Conservation (phyloP, 2,888 invertebrate species). For the Sphecodes monilicornis region DNA sequence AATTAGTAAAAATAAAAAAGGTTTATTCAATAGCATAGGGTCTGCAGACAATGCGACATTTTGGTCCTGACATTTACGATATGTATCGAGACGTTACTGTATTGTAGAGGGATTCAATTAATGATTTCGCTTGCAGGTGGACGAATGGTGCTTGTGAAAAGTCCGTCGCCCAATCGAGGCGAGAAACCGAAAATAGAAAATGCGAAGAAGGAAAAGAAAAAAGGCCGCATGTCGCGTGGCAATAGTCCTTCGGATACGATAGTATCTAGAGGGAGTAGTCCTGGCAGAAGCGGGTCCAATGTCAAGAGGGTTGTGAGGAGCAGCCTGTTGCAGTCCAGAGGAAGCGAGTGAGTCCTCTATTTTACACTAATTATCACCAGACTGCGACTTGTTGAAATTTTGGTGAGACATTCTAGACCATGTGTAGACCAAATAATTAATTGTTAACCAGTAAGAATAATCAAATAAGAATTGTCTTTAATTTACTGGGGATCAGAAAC, state of each 20-base stretch:
- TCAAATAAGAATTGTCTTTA: no score
- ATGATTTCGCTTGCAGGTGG: conserved; percentile 52
- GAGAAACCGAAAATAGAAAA: conserved; percentile 73
- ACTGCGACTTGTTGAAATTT: no score
- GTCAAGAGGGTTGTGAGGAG: conserved; percentile 72
- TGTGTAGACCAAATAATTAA: no score
- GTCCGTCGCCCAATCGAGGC: conserved; percentile 77
- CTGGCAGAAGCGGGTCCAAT: conserved; percentile 72
- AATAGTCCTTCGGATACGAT: conserved; percentile 75
- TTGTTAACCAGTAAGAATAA: no score
- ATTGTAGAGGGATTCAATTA: not conserved
- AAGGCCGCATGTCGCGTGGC: conserved; percentile 72
- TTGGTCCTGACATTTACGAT: no score
- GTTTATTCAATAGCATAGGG: no score
- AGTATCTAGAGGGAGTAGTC: conserved; percentile 83
- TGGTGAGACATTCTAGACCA: no score
- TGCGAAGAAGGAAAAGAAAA: conserved; percentile 61
- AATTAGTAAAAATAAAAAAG: no score
- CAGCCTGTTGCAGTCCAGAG: conserved; percentile 80
- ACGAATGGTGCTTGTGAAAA: conserved; percentile 81
- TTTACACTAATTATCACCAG: not conserved
- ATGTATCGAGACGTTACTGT: no score
- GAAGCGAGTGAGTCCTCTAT: conserved; percentile 84
- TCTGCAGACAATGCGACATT: no score
- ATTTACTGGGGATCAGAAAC: no score